phyloP scores from a whole-genome alignment of 1,140 invertebrate species.

The Dendrolimus kikuchii region DNA sequence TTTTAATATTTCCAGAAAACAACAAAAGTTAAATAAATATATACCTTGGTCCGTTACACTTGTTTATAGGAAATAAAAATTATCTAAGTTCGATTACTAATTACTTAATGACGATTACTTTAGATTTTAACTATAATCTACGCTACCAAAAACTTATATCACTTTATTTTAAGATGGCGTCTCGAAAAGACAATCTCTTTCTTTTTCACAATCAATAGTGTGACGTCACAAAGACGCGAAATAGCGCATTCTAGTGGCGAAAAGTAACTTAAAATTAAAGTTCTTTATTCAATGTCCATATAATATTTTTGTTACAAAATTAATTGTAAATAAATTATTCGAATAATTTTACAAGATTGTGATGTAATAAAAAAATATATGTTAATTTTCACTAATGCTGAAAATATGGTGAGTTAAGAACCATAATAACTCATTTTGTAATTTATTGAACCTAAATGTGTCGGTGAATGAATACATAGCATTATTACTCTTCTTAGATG shows the following conservation, averaged over 20 bases:
- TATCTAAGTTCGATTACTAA: constrained; percentile 54
- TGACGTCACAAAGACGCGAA: constrained; percentile 71
- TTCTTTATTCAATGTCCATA: background rate
- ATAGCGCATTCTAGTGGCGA: constrained; percentile 45
- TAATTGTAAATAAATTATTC: background rate
- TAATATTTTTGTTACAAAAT: background rate
- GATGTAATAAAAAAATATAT: too few relatives aligned
- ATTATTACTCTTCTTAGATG: too few relatives aligned
- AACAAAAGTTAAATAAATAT: constrained; percentile 57
- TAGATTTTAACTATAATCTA: constrained; percentile 64
- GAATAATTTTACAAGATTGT: background rate
- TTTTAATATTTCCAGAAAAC: constrained; percentile 40
- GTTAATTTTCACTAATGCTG: too few relatives aligned
- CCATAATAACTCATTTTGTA: too few relatives aligned
- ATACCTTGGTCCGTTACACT: constrained; percentile 66
- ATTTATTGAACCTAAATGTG: too few relatives aligned
- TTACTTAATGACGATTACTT: constrained; percentile 59
- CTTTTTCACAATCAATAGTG: constrained; percentile 64
- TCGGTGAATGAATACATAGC: too few relatives aligned
- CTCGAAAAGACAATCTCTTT: constrained; percentile 68
- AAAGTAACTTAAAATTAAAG: constrained; percentile 13
- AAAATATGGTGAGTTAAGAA: too few relatives aligned
- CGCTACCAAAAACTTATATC: constrained; percentile 69
- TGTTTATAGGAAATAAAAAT: constrained; percentile 46
- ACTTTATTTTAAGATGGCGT: constrained; percentile 73